phyloP scores from a whole-genome alignment of 2,888 invertebrate species.

The Zaprionus bogoriensis region DNA sequence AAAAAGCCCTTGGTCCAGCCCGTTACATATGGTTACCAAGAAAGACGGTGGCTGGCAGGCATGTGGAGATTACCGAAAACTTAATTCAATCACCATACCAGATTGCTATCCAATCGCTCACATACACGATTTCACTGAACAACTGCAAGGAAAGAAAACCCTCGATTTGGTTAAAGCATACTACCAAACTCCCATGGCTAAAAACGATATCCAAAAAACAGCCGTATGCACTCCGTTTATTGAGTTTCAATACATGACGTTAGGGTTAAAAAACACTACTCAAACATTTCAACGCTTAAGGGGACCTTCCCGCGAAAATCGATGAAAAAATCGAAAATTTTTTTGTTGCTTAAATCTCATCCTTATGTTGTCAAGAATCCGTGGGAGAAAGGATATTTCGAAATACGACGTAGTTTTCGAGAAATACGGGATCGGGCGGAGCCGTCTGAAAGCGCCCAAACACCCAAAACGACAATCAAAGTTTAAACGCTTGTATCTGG shows the following conservation, averaged over 20 bases:
- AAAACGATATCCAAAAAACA: background rate
- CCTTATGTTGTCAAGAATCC: background rate
- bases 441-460: too few species aligned
- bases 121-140: slow-evolving; percentile 59
- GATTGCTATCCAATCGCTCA: slow-evolving; percentile 77
- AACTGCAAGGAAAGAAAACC: slow-evolving; percentile 12
- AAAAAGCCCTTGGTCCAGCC: slow-evolving; percentile 1
- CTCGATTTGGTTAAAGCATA: slow-evolving; percentile 26
- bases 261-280: background rate
- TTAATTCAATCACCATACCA: slow-evolving; percentile 70
- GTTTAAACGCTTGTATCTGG: too few species aligned
- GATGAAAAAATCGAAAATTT: too few species aligned
- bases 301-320: too few species aligned
- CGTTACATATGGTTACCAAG: background rate
- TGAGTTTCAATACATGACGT: background rate
- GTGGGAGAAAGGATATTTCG: too few species aligned
- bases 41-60: background rate
- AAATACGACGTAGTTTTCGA: too few species aligned
- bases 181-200: slow-evolving; percentile 13
- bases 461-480: too few species aligned
- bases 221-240: background rate
- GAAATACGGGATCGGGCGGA: too few species aligned
- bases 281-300: background rate
- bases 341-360: background rate
- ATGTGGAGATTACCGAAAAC: slow-evolving; percentile 70